Evolutionary conservation across 1,140 invertebrate genomes (phyloP).

Genomic region (Sycophila sp.): DNA sequence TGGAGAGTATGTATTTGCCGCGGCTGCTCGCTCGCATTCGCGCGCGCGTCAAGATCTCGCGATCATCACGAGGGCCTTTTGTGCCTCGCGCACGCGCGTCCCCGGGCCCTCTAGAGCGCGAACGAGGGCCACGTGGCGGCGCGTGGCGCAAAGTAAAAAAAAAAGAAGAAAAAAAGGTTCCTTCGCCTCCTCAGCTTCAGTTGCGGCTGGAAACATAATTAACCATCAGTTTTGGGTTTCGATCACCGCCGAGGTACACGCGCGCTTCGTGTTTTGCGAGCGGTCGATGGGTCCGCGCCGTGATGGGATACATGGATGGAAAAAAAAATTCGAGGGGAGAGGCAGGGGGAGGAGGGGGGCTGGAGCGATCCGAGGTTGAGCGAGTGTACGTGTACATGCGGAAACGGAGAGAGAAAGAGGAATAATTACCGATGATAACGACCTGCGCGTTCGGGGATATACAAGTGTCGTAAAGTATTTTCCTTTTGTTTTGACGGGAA

Average conservation of each 20-base stretch:
- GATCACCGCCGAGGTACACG: background rate
- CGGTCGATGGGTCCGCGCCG: background rate
- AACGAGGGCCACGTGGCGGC: slow-evolving; percentile 61
- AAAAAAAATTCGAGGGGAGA: background rate
- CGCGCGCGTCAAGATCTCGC: slow-evolving; percentile 33
- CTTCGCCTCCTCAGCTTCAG: slow-evolving; percentile 6
- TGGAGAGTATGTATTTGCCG: background rate
- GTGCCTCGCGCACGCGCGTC: slow-evolving; percentile 44
- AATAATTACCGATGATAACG: too few relatives aligned
- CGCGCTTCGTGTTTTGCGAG: background rate
- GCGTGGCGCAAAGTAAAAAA: slow-evolving; percentile 64
- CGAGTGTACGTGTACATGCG: too few relatives aligned
- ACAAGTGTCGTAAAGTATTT: too few relatives aligned
- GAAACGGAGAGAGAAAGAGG: too few relatives aligned
- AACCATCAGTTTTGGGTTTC: slow-evolving; percentile 67
- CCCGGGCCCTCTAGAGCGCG: slow-evolving; percentile 55
- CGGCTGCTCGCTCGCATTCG: background rate
- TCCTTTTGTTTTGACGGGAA: too few relatives aligned
- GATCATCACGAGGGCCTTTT: slow-evolving; percentile 21
- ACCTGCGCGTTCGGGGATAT: too few relatives aligned
- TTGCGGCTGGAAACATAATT: slow-evolving; percentile 62
- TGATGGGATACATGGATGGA: background rate
- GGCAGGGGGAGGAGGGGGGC: too few relatives aligned
- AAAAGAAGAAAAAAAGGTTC: too few relatives aligned
- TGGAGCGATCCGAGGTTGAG: too few relatives aligned